These are phyloP conservation scores for Chelonus formosanus DNA, from an alignment of 2,888 invertebrate genomes.

Conservation along the genomic window DNA sequence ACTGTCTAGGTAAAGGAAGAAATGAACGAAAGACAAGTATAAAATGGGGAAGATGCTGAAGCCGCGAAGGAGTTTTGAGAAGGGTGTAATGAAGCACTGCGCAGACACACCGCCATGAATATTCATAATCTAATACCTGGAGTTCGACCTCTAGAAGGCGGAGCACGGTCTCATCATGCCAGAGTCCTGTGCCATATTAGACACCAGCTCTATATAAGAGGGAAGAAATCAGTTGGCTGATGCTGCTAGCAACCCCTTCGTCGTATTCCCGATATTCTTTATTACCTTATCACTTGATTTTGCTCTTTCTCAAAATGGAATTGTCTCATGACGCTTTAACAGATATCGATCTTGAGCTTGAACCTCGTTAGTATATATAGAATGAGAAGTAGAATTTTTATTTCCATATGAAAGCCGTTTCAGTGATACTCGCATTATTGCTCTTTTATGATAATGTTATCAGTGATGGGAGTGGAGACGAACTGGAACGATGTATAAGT, in stretches of 20 bases:
- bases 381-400: conserved; percentile 19
- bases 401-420: conserved; percentile 29
- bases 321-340: conserved; percentile 10
- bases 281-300: conserved; percentile 21
- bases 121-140: conserved; percentile 66
- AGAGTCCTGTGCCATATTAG: conserved; percentile 61
- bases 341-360: conserved; percentile 37
- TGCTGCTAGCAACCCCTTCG: conserved; percentile 23
- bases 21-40: conserved; percentile 24
- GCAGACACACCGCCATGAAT: conserved; percentile 65
- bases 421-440: conserved; percentile 58
- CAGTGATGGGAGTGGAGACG: conserved; percentile 63
- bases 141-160: conserved; percentile 60
- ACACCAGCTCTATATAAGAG: conserved; percentile 44
- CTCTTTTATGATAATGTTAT: conserved; percentile 67
- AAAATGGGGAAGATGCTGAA: conserved; percentile 24
- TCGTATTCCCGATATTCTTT: conserved; percentile 34
- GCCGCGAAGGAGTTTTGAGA: conserved; percentile 43
- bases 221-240: conserved; percentile 26
- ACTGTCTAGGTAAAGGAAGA: conserved; percentile 36
- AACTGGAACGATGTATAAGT: conserved; percentile 56
- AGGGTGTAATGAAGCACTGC: conserved; percentile 65
- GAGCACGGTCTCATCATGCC: conserved; percentile 58
- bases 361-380: conserved; percentile 48
- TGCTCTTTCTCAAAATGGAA: conserved; percentile 25